phyloP scores from a whole-genome alignment of 2,797 vertebrate species.

The Anniella stebbinsi region DNA sequence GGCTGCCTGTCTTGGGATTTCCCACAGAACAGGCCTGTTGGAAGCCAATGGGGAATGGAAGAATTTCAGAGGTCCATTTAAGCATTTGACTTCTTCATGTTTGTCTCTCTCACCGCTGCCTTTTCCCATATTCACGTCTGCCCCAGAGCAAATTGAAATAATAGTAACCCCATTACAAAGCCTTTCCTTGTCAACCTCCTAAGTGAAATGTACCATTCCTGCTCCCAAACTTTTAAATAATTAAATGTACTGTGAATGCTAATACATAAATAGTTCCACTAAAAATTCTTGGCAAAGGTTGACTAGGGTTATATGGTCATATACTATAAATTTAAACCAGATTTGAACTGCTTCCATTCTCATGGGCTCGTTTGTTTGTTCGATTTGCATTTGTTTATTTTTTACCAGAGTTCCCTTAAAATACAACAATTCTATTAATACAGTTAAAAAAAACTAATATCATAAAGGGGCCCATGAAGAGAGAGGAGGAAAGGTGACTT shows the following conservation, averaged over 20 bases:
- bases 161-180: constrained; percentile 27
- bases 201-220: neutral
- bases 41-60: neutral
- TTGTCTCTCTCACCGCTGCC: neutral
- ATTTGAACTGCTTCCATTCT: constrained; percentile 12
- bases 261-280: neutral
- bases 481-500: neutral
- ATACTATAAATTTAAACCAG: constrained; percentile 11
- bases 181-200: neutral
- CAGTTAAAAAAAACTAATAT: neutral
- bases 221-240: constrained; percentile 7
- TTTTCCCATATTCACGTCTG: neutral
- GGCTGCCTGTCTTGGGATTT: neutral
- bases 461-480: neutral
- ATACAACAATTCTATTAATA: neutral
- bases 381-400: neutral
- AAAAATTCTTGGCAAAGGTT: neutral
- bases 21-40: neutral
- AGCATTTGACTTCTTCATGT: constrained; percentile 18
- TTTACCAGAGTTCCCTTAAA: neutral
- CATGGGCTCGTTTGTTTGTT: neutral
- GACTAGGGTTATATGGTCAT: neutral
- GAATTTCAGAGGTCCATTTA: constrained; percentile 6
- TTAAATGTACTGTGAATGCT: neutral
- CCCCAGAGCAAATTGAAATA: constrained; percentile 1